Evolutionary conservation across 2,797 vertebrate genomes (phyloP).

Genomic region (Microtus agrestis): DNA sequence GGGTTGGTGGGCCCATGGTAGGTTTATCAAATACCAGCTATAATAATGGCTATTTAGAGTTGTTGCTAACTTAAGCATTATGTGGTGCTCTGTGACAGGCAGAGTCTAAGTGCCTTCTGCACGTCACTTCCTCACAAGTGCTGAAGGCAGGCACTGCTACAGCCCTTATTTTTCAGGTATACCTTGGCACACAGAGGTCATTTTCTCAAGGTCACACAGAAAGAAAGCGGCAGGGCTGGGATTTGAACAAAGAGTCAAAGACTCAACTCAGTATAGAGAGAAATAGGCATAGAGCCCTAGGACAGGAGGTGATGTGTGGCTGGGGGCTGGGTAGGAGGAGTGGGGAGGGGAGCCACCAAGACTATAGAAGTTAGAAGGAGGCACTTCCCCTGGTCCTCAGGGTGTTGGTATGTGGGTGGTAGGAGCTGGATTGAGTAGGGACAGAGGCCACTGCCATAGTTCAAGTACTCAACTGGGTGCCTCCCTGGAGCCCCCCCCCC

Average conservation of each 20-base stretch:
- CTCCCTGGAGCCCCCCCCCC: neutral
- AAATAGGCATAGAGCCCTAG: neutral
- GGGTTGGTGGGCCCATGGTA: neutral
- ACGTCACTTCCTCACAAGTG: neutral
- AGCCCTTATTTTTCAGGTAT: neutral
- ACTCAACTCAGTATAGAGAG: neutral
- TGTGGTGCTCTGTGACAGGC: neutral
- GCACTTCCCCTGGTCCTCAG: neutral
- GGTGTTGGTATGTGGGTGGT: neutral
- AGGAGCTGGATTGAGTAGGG: neutral
- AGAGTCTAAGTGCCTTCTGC: neutral
- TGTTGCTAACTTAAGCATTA: neutral
- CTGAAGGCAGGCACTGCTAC: neutral
- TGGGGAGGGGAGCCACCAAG: neutral
- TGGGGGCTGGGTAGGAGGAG: neutral
- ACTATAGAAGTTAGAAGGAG: too few species aligned
- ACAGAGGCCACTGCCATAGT: neutral
- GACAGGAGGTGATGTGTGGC: neutral
- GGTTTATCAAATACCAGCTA: neutral
- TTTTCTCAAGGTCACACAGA: constrained; percentile 17
- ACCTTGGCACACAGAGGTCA: neutral
- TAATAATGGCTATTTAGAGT: neutral
- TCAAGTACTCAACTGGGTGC: neutral
- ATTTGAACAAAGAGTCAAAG: neutral
- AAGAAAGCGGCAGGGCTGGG: neutral